Evolutionary conservation across 2,888 invertebrate genomes (phyloP), one percentile per base, ranked within the genome.

Genomic region (Camptogramma bilineatum): DNA sequence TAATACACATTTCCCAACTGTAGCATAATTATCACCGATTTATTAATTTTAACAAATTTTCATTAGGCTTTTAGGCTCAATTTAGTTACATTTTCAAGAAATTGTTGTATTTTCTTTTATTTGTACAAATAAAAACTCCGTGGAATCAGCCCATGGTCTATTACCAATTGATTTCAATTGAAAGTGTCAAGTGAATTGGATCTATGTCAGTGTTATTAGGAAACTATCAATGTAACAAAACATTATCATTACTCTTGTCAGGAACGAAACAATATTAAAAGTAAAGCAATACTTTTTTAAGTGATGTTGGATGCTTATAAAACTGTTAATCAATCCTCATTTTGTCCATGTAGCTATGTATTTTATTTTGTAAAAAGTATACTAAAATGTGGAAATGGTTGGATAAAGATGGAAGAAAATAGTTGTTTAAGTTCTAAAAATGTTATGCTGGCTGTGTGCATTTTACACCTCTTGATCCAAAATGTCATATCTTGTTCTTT

Each of bases 341-440:
- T 56, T 57, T 47, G 62, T 31, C 47, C 39, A 48, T 50, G 46
- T 44, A 50, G 57, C 59, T 66, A 65, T 61, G 48, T 63, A 59
- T 66, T 67, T 63, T 56, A 62, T 64, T 83, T 82, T 86, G 84
- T 87, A 85, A 82, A 87, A 88, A 83, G 79, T 85, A 82, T 86
- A 85, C 76, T 83, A 81, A 84, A 77, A 74, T 81, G 8, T 44
- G 77, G 77, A 80, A 78, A 78, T 69, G 76, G 77, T 77, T 78
- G 69, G 79, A 72, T 75, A 64, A 61, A 64, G 21, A 59, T 64
- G 62, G 57, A 39, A 39, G 34, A 66, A 71, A 73, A 67, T 80
- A 80, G 79, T 78, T 77, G 72, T 76, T 86, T 28, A 85, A 79
- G 78, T 83, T 82, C 77, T 76, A 77, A 80, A 79, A 73, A 75